Base-by-base conservation (phyloP, 2,797 vertebrate genomes). In the Yasuhikotakia modesta region DNA sequence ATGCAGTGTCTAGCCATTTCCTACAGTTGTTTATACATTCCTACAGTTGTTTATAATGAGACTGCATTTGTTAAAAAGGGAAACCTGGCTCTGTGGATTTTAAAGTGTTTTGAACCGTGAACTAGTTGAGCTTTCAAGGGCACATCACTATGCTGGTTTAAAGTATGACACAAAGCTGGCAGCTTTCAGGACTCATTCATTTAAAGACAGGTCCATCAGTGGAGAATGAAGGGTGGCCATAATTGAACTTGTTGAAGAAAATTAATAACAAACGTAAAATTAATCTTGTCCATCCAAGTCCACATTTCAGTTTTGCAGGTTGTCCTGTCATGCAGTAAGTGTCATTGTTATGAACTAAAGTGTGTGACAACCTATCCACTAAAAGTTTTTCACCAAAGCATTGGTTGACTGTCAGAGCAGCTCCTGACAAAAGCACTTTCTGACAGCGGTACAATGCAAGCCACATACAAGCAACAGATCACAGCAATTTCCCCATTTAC, bases 401-500 rank as follows among this genome's bases (percentile, higher is more conserved):
- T 17, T 32, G 22, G 39, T 6, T 16, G 12, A 14, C 39, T 19
- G 27, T 35, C 30, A 39, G 27, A 52, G 46, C 22, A 2, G 4
- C 4, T 39, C 3, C 48, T 57, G 16, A 57, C 16, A 14, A 73
- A 21, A 65, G 16, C 11, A 21, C 16, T 35, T 61, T 27, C 17
- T 52, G 74, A 27, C 74, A 64, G 14, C 16, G 19, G 16, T 32
- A 50, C 63, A 65, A 64, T 58, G 61, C 39, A 72, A 68, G 6
- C 6, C 17, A 55, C 57, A 70, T 68, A 27, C 16, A 70, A 76
- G 72, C 35, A 19, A 21, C 69, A 73, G 73, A 72, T 61, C 58
- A 11, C 19, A 11, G 17, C 27, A 79, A 85, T 87, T 77, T 87
- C 48, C 72, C 70, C 66, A 83, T 77, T 80, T 73, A 84, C 86